A percentile compares a stretch with the other conserved stretches of the same genome.
Evolutionary conservation across 2,797 vertebrate species (phyloP).

Genomic region (Parambassis ranga): DNA sequence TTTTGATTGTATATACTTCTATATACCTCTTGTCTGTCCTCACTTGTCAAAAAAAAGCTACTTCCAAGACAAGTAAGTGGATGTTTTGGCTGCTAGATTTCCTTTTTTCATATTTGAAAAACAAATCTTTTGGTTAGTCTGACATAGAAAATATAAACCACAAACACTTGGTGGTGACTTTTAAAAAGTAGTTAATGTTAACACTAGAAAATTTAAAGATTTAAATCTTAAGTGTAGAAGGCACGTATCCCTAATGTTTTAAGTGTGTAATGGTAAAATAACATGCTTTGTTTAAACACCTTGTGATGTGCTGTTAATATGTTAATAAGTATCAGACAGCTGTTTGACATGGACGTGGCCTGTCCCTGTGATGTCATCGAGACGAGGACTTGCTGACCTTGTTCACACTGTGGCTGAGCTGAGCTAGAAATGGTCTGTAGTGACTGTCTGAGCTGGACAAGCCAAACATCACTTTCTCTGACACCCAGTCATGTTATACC

Average conservation of each 20-base stretch:
- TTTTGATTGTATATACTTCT: slow-evolving; percentile 72
- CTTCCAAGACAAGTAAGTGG: slow-evolving; percentile 70
- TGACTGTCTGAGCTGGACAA: background rate
- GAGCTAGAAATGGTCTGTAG: slow-evolving; percentile 38
- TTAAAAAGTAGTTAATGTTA: slow-evolving; percentile 60
- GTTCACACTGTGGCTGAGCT: slow-evolving; percentile 74
- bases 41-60: slow-evolving; percentile 71
- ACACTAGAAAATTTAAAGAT: slow-evolving; percentile 63
- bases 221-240: slow-evolving; percentile 63
- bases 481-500: slow-evolving; percentile 2
- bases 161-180: slow-evolving; percentile 54
- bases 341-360: slow-evolving; percentile 41
- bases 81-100: slow-evolving; percentile 82
- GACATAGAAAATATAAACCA: slow-evolving; percentile 63
- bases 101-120: slow-evolving; percentile 45
- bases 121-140: slow-evolving; percentile 55
- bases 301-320: slow-evolving; percentile 66
- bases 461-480: background rate
- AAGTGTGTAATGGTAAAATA: slow-evolving; percentile 55
- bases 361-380: slow-evolving; percentile 28
- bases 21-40: slow-evolving; percentile 80
- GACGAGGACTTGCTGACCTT: slow-evolving; percentile 50
- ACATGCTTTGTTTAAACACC: slow-evolving; percentile 60
- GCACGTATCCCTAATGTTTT: slow-evolving; percentile 62
- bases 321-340: slow-evolving; percentile 40